Base-by-base conservation (phyloP, 2,113 vertebrate genomes). In the Poicephalus gulielmi region DNA sequence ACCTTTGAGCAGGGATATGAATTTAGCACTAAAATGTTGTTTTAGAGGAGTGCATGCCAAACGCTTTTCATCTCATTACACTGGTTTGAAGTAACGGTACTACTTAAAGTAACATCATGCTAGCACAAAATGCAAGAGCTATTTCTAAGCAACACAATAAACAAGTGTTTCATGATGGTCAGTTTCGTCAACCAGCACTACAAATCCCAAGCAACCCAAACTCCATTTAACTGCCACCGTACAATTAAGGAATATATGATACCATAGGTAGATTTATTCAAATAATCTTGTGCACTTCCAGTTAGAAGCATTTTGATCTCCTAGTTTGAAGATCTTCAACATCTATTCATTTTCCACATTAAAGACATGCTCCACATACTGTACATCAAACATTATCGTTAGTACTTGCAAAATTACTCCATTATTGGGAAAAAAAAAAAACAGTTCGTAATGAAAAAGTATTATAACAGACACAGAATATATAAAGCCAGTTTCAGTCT, bases 141-240 rank as follows among this genome's bases (percentile, higher is more conserved):
- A 64, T 84, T 96, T 76, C 83, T 90, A 90, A 87, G 82, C 67
- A 85, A 25, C 2, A 23, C 49, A 94, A 73, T 76, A 92, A 96
- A 79, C 81, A 79, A 70, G 53, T 68, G 37, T 64, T 79, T 39
- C 63, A 62, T 11, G 23, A 86, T 31, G 81, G 74, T 50, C 88
- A 92, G 70, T 67, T 69, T 16, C 44, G 23, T 82, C 15, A 88
- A 37, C n/a, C n/a, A 84, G 46, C 37, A 27, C 24, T 33, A 80
- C 44, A 89, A 69, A 91, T 79, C 79, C 78, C 62, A 91, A 82
- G 30, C 28, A 81, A 52, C 22, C 76, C 24, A 76, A 94, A n/a
- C 16, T 92, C 30, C 41, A 69, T 79, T 69, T 69, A 88, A 85
- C 84, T 69, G n/a, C 62, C 49, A 44, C 22, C 6, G 6, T n/a